Evolutionary conservation across 2,797 vertebrate genomes (phyloP), one percentile per base, ranked within the genome.

Genomic region (Pseudomugil tenellus): DNA sequence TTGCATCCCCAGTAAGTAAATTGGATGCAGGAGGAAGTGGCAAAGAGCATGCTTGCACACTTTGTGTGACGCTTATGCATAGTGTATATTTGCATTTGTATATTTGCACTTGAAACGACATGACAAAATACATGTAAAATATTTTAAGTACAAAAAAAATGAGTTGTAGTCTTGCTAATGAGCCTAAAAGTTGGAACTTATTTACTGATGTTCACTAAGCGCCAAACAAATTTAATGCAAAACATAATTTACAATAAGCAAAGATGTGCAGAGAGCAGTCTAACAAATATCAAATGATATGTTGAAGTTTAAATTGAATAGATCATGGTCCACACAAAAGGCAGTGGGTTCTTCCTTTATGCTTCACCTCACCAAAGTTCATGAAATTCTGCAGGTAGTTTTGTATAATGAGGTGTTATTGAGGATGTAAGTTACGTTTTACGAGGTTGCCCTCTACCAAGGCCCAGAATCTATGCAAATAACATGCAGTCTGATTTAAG

Each of bases 1-100:
- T 82, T 83, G 67, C 72, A 78, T 81, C 76, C 71, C 49, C 46
- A 19, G 65, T 59, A 54, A 31, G 56, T 46, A 54, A 39, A 65
- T 3, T 25, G 39, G 56, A 62, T 51, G 58, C 43, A 70, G 52
- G 46, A 79, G 26, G 54, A 55, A 65, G 39, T 58, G 26, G 19
- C 28, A 35, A 26, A 57, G 23, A 7, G 25, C 43, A 48, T 12
- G 34, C 35, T 29, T 28, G 5, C 28, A 28, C 25, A 32, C 39
- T 52, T 48, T 0, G 12, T 49, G 25, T 66, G 29, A 57, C 29
- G 1, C 46, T 23, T 39, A 39, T 5, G 16, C 16, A n/a, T 5
- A 25, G 10, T 12, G 37, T 56, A 17, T n/a, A n/a, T n/a, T n/a
- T n/a, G n/a, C n/a, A n/a, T n/a, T 62, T 21, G 34, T 14, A 4